A percentile compares a stretch with the other conserved stretches of the same genome.
These are phyloP conservation scores for Plectropomus leopardus DNA, from an alignment of 2,113 vertebrate species.

Conservation along the genomic window DNA sequence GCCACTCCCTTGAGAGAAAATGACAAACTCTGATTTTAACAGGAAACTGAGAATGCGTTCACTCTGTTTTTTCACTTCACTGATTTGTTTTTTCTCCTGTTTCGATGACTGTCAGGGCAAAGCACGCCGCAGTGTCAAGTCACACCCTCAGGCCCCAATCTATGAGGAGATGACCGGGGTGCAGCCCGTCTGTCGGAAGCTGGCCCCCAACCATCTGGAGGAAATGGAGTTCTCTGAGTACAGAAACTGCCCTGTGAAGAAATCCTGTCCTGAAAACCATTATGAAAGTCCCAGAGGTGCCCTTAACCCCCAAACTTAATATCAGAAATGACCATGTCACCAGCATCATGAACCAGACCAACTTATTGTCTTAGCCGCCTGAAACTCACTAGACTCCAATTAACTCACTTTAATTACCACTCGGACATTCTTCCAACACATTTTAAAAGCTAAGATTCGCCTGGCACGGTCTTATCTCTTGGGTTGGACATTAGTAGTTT, in stretches of 20 bases:
- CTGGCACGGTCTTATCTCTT: background rate
- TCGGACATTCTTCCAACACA: background rate
- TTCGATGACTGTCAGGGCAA: slow-evolving; percentile 64
- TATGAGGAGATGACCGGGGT: slow-evolving; percentile 84
- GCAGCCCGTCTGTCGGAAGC: slow-evolving; percentile 31
- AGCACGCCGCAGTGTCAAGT: slow-evolving; percentile 8
- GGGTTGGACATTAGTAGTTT: background rate
- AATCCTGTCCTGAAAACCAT: slow-evolving; percentile 62
- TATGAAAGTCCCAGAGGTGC: slow-evolving; percentile 66
- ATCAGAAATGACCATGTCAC: background rate
- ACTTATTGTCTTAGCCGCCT: background rate
- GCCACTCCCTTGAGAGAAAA: background rate
- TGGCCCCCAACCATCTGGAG: slow-evolving; percentile 27
- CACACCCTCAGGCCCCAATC: slow-evolving; percentile 60
- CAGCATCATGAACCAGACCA: background rate
- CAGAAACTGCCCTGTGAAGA: slow-evolving; percentile 52
- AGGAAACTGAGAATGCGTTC: slow-evolving; percentile 49
- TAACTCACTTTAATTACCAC: background rate
- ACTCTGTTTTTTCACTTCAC: slow-evolving; percentile 28
- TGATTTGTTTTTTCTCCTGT: slow-evolving; percentile 59
- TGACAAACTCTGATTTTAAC: slow-evolving; percentile 52
- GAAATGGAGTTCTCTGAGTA: slow-evolving; percentile 50
- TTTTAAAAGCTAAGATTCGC: background rate
- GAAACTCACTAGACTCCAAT: background rate
- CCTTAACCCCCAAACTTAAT: background rate